Conservation (phyloP, 2,113 vertebrate genomes). For the Microtus pennsylvanicus region DNA sequence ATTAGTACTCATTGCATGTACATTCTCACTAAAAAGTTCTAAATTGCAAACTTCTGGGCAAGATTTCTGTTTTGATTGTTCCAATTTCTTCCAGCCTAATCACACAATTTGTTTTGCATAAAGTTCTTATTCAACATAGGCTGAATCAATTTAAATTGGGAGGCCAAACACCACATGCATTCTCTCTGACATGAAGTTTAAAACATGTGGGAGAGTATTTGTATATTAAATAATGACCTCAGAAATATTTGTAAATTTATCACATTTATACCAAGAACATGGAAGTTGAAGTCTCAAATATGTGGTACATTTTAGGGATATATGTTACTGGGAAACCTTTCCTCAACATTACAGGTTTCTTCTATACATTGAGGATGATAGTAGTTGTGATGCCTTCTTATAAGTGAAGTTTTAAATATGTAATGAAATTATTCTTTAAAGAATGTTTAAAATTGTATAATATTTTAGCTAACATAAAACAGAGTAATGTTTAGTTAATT, state of each 20-base stretch:
- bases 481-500: slow-evolving; percentile 29
- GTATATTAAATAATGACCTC: not conserved
- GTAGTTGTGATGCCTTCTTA: not conserved
- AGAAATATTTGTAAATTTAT: not conserved
- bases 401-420: not conserved
- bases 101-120: not conserved
- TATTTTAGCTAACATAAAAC: not conserved
- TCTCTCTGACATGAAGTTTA: not conserved
- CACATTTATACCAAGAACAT: not conserved
- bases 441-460: not conserved
- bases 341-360: not conserved
- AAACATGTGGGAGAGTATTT: not conserved
- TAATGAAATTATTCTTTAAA: not conserved
- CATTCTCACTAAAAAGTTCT: not conserved
- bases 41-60: not conserved
- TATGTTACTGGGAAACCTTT: not conserved
- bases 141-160: not conserved
- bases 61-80: not conserved
- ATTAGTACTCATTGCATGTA: not conserved
- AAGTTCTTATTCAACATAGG: not conserved
- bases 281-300: not conserved
- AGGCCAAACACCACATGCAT: not conserved
- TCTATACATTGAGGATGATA: not conserved
- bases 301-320: not conserved
- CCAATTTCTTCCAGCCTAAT: not conserved